A percentile compares a stretch with the other conserved stretches of the same genome.
These are phyloP conservation scores for Holothuria scabra DNA, from an alignment of 53 echinoderm and acorn worm genomes.

Conservation along the genomic window DNA sequence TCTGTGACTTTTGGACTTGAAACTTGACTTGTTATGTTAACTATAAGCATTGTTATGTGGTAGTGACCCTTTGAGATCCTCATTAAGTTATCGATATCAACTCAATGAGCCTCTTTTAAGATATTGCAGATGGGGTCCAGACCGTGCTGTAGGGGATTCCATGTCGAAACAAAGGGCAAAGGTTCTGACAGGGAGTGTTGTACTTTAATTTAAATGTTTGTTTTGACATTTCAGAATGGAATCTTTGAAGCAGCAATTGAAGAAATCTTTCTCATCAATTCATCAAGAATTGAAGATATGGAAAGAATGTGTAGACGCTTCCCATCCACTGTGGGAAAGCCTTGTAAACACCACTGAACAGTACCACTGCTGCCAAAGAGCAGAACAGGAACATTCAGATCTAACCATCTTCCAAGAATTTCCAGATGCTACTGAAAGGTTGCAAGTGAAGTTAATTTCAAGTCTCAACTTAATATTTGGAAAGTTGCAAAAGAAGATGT, in stretches of 20 bases:
- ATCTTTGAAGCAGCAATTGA: slow-evolving; percentile 11
- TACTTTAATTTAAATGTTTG: too few species aligned
- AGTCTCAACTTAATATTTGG: slow-evolving; percentile 68
- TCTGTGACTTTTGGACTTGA: too few species aligned
- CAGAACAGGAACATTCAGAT: slow-evolving; percentile 16
- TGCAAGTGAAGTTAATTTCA: slow-evolving; percentile 67
- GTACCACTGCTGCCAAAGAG: slow-evolving; percentile 68
- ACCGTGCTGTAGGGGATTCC: too few species aligned
- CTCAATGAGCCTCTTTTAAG: too few species aligned
- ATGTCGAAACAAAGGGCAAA: too few species aligned
- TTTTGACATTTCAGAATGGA: slow-evolving; percentile 29
- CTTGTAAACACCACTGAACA: slow-evolving; percentile 80
- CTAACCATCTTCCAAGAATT: slow-evolving; percentile 55
- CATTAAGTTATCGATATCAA: too few species aligned
- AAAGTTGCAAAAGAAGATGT: slow-evolving; percentile 62
- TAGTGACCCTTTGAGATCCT: too few species aligned
- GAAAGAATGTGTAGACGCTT: slow-evolving; percentile 18
- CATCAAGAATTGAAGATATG: background rate
- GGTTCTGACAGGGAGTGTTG: too few species aligned
- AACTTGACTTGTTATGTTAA: too few species aligned
- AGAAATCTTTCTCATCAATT: slow-evolving; percentile 6
- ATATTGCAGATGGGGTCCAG: too few species aligned
- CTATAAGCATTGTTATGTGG: too few species aligned
- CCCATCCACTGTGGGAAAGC: slow-evolving; percentile 51
- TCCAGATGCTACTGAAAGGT: slow-evolving; percentile 56